phyloP scores from a whole-genome alignment of 2,888 invertebrate genomes.

The Notocelia uddmanniana region DNA sequence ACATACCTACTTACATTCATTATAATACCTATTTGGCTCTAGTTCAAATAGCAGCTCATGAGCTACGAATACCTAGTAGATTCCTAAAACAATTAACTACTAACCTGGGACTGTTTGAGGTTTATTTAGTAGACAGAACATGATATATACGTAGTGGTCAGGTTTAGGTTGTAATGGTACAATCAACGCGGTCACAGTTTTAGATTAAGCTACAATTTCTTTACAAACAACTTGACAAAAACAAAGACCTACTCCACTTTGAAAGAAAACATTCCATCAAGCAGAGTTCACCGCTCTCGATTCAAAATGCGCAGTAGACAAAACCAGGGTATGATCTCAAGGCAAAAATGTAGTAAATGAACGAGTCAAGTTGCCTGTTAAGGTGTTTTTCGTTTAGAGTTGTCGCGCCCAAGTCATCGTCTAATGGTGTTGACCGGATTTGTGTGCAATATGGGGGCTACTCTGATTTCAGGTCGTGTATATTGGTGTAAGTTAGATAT shows the following conservation, averaged over 20 bases:
- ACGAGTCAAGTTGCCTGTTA: neutral
- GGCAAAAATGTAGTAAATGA: neutral
- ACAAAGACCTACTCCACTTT: slow-evolving; percentile 17
- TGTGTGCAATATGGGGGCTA: slow-evolving; percentile 16
- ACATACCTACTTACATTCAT: no score
- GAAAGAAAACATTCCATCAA: slow-evolving; percentile 7
- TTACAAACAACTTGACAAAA: neutral
- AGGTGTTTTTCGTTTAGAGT: slow-evolving; percentile 2
- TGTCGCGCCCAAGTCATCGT: slow-evolving; percentile 15
- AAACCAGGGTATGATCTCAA: neutral
- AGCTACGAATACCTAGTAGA: no score
- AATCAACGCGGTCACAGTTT: neutral
- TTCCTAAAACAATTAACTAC: no score
- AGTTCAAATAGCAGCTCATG: no score
- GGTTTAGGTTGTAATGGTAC: no score
- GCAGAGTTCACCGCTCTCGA: slow-evolving; percentile 10
- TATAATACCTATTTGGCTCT: no score
- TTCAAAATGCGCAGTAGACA: slow-evolving; percentile 24
- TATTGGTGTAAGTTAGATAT: no score
- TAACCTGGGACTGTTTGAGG: no score
- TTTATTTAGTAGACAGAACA: no score
- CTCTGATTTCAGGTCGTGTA: slow-evolving; percentile 9
- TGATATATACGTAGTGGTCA: no score
- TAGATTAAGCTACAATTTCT: neutral
- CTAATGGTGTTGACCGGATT: slow-evolving; percentile 34